Evolutionary conservation across 1,140 invertebrate genomes (phyloP), one percentile per base, ranked within the genome.

Genomic region (Catajapyx aquilonaris): DNA sequence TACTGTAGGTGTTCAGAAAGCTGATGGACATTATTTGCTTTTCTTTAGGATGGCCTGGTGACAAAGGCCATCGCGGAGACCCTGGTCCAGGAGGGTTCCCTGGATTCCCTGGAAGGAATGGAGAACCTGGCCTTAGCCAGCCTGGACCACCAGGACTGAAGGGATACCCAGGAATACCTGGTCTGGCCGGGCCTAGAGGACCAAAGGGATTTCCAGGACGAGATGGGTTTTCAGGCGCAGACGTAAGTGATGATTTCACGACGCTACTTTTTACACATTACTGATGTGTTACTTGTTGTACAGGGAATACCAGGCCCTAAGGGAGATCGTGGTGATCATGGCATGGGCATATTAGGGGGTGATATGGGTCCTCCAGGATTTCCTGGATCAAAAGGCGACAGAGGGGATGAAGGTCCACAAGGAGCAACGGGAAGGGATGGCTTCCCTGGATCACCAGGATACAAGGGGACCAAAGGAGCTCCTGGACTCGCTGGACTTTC

Each of bases 311-410:
- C 20, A 19, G 50, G 48, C 17, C 38, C 41, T 32, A 51, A 51
- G 41, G 55, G 55, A 35, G 45, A 47, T 7, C 37, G 44, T 17
- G 54, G 54, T 10, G 48, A 51, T n/a, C 46, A 41, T 15, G 54
- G 52, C 18, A 32, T 34, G 20, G 39, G 23, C 38, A 48, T 53
- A 34, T 37, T 53, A 2, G 31, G 34, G 11, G 54, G 54, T 34
- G 40, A 46, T 7, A 44, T 40, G 20, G 52, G 50, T 32, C 35
- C 23, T 17, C 9, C 11, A 11, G 52, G 52, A 10, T 0, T 22
- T 9, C 20, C 10, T 20, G 55, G 54, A 25, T 39, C 42, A 28
- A 47, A 49, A 32, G 53, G 54, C 16, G 45, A 49, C 36, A 41
- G 20, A 37, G 56, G 49, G 39, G 45, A 42, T 15, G 48, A 50